Evolutionary conservation across 2,113 vertebrate genomes (phyloP).

Genomic region (Ciconia maguari): DNA sequence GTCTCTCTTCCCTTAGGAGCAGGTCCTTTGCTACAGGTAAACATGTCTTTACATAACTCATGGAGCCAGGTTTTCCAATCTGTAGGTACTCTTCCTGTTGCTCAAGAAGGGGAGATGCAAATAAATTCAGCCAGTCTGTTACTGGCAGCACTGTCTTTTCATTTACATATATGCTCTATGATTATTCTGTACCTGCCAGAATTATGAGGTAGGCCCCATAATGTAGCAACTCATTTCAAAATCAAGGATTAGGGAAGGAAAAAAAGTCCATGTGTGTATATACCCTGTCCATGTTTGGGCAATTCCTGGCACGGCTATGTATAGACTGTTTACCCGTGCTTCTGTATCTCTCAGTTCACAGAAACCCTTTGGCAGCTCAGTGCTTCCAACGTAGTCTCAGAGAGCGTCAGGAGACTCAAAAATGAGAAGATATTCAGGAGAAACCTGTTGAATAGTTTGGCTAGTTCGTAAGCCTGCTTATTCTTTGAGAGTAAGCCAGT

Average conservation of each 20-base stretch:
- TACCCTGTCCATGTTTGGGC: neutral
- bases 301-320: neutral
- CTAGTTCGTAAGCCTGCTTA: neutral
- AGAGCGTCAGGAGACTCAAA: neutral
- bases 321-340: neutral
- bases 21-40: conserved; percentile 12
- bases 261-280: neutral
- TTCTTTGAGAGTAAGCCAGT: neutral
- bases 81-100: conserved; percentile 10
- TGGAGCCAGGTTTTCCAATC: neutral
- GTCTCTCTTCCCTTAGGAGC: neutral
- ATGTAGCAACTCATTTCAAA: neutral
- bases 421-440: neutral
- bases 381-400: neutral
- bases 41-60: neutral
- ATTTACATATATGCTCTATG: neutral
- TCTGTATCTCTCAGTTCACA: neutral
- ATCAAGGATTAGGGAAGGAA: neutral
- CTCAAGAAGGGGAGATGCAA: neutral
- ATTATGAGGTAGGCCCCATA: neutral
- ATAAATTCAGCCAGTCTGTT: neutral
- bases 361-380: neutral
- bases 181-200: neutral
- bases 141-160: neutral
- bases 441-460: neutral